Evolutionary conservation across 64 coral and sea anemone genomes (phyloP).

Genomic region (Trachythela sp.): DNA sequence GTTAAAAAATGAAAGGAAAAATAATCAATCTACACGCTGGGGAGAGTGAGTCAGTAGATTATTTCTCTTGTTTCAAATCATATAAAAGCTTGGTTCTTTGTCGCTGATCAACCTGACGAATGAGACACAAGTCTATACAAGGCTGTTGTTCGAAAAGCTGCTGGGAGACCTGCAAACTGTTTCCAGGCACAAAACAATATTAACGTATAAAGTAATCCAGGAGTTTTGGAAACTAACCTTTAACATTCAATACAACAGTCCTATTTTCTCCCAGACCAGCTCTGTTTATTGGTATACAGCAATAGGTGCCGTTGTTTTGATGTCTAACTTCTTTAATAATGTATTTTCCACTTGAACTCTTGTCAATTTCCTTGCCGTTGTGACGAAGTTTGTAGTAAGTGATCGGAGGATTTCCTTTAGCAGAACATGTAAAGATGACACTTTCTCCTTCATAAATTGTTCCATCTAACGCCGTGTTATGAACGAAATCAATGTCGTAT

Average conservation of each 20-base stretch:
- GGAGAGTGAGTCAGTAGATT: too few relatives aligned
- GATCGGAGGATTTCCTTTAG: background rate
- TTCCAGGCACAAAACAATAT: background rate
- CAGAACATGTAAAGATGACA: background rate
- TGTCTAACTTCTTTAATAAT: background rate
- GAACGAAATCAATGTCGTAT: background rate
- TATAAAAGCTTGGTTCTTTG: too few relatives aligned
- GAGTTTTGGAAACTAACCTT: background rate
- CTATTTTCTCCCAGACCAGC: background rate
- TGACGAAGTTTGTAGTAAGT: background rate
- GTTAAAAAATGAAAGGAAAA: background rate
- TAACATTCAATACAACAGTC: background rate
- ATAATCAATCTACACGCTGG: background rate
- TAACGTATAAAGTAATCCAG: background rate
- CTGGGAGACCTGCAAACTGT: background rate
- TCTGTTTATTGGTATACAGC: background rate
- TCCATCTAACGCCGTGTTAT: slow-evolving; percentile 1
- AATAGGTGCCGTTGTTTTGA: background rate
- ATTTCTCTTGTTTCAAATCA: too few relatives aligned
- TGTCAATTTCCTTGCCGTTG: background rate
- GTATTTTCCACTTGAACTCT: background rate
- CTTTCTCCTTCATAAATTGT: background rate
- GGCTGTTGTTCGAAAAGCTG: background rate
- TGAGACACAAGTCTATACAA: too few relatives aligned
- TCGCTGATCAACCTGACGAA: too few relatives aligned